Conservation (phyloP, 2,888 invertebrate genomes). For the Mythimna albipuncta region DNA sequence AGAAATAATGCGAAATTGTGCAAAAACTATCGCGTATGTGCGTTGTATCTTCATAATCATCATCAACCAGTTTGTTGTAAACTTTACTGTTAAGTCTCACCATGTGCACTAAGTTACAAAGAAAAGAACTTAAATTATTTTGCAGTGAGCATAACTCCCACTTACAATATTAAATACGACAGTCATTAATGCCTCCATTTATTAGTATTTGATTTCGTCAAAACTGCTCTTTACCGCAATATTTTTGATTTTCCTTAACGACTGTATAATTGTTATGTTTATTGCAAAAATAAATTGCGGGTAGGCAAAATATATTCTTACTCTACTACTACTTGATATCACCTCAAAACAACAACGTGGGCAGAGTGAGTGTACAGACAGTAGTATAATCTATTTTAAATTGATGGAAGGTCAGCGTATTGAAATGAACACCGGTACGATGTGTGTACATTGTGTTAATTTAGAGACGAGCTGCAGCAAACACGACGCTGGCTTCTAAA, state of each 20-base stretch:
- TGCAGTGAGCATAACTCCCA: not conserved
- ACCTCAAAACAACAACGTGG: slow-evolving; percentile 66
- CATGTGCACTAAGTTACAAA: not conserved
- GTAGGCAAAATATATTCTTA: slow-evolving; percentile 48
- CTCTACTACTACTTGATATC: slow-evolving; percentile 52
- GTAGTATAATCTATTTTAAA: slow-evolving; percentile 85
- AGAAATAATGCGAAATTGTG: slow-evolving; percentile 64
- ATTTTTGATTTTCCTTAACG: slow-evolving; percentile 3
- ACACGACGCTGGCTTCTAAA: slow-evolving; percentile 29
- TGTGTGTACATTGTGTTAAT: slow-evolving; percentile 65
- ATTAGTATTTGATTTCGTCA: not conserved
- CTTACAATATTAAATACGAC: not conserved
- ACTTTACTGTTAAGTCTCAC: slow-evolving; percentile 30
- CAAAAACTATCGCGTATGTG: slow-evolving; percentile 71
- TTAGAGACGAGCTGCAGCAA: slow-evolving; percentile 63
- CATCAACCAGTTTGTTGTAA: slow-evolving; percentile 65
- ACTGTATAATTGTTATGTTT: not conserved
- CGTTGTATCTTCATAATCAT: slow-evolving; percentile 63
- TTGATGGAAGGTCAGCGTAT: slow-evolving; percentile 85
- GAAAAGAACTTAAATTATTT: slow-evolving; percentile 4
- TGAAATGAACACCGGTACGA: slow-evolving; percentile 67
- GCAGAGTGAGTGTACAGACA: slow-evolving; percentile 57
- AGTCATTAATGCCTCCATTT: not conserved
- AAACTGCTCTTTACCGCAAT: not conserved
- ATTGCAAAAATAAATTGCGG: slow-evolving; percentile 43